These are phyloP conservation scores for Megalopta genalis DNA, from an alignment of 1,140 invertebrate genomes.

Conservation along the genomic window DNA sequence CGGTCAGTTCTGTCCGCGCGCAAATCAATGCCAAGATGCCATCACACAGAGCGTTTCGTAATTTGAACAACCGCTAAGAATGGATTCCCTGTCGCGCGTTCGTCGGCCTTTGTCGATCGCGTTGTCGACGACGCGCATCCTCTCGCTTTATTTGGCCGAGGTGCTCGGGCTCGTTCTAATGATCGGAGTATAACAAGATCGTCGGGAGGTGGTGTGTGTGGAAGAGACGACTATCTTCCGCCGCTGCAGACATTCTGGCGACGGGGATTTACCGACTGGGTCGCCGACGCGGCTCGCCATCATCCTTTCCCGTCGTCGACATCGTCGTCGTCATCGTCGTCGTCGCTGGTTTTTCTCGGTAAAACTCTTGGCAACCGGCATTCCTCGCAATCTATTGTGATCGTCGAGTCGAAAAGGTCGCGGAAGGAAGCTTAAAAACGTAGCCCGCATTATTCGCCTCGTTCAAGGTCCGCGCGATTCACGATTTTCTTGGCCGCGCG, in stretches of 20 bases:
- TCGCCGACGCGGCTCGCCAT: conserved; percentile 35
- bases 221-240: conserved; percentile 11
- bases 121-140: not conserved
- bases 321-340: not conserved
- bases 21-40: not conserved
- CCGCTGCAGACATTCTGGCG: conserved; percentile 60
- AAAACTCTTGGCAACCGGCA: conserved; percentile 45
- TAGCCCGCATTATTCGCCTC: no score
- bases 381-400: not conserved
- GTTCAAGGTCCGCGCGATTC: not conserved
- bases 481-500: no score
- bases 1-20: no score
- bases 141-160: conserved; percentile 41
- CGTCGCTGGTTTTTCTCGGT: not conserved
- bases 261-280: conserved; percentile 47
- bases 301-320: not conserved
- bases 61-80: not conserved
- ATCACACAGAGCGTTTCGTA: not conserved
- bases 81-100: not conserved
- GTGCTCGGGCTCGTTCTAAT: conserved; percentile 11
- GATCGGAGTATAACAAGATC: conserved; percentile 35
- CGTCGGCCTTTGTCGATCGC: not conserved
- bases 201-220: conserved; percentile 20
- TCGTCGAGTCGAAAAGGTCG: conserved; percentile 3
- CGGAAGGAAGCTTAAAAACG: not conserved